Conservation (phyloP, 2,797 vertebrate genomes). For the Tamandua tetradactyla region DNA sequence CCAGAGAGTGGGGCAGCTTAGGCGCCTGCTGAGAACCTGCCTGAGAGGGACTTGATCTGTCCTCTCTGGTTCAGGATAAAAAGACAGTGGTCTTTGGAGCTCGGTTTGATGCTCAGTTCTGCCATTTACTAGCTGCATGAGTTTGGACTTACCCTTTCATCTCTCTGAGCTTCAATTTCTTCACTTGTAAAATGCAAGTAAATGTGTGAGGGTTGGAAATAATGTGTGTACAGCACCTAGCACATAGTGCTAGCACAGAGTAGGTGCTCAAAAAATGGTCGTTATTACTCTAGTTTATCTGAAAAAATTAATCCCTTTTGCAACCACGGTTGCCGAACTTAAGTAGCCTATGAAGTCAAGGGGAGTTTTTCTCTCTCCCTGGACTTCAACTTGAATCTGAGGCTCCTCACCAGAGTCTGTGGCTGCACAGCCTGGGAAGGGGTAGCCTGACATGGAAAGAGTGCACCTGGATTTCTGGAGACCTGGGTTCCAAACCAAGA, state of each 20-base stretch:
- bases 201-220: background rate
- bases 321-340: background rate
- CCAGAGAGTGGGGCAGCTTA: background rate
- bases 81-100: background rate
- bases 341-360: background rate
- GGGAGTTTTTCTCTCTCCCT: background rate
- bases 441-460: too few relatives aligned
- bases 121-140: background rate
- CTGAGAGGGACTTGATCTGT: background rate
- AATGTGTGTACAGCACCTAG: background rate
- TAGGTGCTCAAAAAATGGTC: background rate
- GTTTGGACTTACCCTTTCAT: background rate
- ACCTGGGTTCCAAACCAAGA: background rate
- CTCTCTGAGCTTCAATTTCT: background rate
- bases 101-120: background rate
- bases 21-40: background rate
- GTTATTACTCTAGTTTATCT: background rate
- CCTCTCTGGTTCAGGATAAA: background rate
- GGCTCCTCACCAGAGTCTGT: background rate
- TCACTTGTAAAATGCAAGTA: background rate
- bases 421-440: background rate
- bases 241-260: fast-evolving
- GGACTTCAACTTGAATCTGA: background rate
- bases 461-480: background rate
- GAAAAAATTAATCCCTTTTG: background rate